phyloP scores from a whole-genome alignment of 2,888 invertebrate species.

The Electrophaes corylata region DNA sequence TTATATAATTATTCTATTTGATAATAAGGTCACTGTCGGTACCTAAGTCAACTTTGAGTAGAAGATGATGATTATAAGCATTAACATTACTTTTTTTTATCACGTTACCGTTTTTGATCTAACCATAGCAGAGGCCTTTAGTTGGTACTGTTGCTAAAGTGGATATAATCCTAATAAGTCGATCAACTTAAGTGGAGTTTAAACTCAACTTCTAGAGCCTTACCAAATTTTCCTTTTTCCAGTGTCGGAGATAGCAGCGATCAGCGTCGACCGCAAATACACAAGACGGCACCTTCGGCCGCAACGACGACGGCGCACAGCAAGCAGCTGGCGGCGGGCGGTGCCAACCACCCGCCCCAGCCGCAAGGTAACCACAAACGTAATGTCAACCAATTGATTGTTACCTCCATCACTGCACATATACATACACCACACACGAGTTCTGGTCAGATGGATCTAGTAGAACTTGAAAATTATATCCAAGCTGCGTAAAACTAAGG shows the following conservation, averaged over 20 bases:
- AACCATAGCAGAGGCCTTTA: no score
- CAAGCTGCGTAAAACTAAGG: no score
- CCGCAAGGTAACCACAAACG: conserved; percentile 84
- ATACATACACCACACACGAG: conserved; percentile 20
- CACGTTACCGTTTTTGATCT: no score
- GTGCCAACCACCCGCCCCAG: conserved; percentile 88
- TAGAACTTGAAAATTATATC: no score
- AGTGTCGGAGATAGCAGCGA: conserved; percentile 82
- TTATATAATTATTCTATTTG: not conserved
- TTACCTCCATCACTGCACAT: conserved; percentile 54
- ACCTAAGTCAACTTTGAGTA: not conserved
- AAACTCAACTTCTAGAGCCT: no score
- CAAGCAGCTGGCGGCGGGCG: conserved; percentile 92
- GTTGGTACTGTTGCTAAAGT: no score
- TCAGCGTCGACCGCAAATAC: conserved; percentile 62
- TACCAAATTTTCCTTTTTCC: conserved; percentile 11
- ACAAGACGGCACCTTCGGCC: conserved; percentile 75
- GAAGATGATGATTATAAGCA: no score
- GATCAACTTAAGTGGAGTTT: no score
- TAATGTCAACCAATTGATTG: conserved; percentile 71
- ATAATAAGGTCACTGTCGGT: not conserved
- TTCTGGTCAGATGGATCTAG: not conserved
- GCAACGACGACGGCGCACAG: conserved; percentile 91
- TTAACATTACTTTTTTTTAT: no score
- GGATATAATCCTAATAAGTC: no score